Evolutionary conservation across 2,797 vertebrate genomes (phyloP).

Genomic region (Pangasius djambal): DNA sequence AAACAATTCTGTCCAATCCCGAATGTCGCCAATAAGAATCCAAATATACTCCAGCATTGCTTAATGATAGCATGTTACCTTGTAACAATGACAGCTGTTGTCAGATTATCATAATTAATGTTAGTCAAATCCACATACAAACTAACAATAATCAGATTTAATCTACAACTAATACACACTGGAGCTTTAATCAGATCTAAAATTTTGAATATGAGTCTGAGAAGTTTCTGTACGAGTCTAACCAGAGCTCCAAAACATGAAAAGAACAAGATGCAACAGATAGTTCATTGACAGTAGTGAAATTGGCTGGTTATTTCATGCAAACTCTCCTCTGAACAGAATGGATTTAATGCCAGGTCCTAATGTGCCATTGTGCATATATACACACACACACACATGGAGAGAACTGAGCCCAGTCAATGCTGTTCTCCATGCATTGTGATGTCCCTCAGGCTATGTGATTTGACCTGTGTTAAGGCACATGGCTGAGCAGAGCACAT

Average conservation of each 20-base stretch:
- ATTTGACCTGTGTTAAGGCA: constrained; percentile 49
- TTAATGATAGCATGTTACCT: not conserved
- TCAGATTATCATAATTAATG: not conserved
- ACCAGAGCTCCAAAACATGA: too few relatives aligned
- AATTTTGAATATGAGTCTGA: not conserved
- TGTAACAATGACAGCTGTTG: not conserved
- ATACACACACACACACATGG: not conserved
- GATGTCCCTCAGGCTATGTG: constrained; percentile 35
- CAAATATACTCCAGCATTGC: not conserved
- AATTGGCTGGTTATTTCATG: not conserved
- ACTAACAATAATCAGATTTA: not conserved
- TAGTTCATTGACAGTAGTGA: not conserved
- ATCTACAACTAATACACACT: not conserved
- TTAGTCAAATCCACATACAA: not conserved
- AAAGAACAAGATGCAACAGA: not conserved
- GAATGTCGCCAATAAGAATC: not conserved
- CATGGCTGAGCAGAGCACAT: constrained; percentile 46
- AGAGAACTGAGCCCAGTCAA: not conserved
- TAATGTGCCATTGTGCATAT: not conserved
- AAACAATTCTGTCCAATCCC: not conserved
- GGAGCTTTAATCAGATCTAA: not conserved
- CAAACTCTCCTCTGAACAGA: not conserved
- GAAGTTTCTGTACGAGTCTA: not conserved
- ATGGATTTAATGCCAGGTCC: constrained; percentile 1
- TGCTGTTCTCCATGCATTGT: constrained; percentile 32